Base-by-base conservation (phyloP, 2,797 vertebrate species). In the Diplodus puntazzo region DNA sequence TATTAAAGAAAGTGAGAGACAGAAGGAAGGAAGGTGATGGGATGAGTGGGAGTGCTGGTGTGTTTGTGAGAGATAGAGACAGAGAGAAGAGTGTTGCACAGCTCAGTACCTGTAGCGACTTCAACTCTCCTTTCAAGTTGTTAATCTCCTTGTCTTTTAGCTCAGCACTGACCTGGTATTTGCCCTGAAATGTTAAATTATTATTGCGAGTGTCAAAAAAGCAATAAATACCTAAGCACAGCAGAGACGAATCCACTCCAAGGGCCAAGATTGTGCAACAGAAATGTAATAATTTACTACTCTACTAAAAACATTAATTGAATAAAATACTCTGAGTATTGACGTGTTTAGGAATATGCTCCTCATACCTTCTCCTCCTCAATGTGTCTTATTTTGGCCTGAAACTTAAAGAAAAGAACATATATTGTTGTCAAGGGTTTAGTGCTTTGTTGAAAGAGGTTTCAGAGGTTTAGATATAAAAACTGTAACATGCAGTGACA, bases 101-200 rank as follows among this genome's bases (percentile, higher is more conserved):
- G 42, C 54, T 66, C 52, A 58, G 43, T 96, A 99, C 98, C 97
- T 99, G 97, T 55, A 98, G 92, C 5, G 86, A 77, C 95, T 97
- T 98, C 76, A 99, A 89, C 78, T 97, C 95, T 91, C 98, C 97
- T 82, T 97, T 98, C 77, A 99, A 89, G 85, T 94, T 97, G 90
- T 92, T 94, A 45, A 97, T 97, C 95, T 98, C 97, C 90, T 96
- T 98, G 90, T 97, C 97, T 92, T 98, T 98, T 88, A 97, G 90
- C 94, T 98, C 96, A 60, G 94, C 90, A 84, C 83, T 95, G 93
- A 97, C 92, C 64, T 97, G 96, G 80, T 95, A 95, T 90, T 95
- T 97, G 85, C 96, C 96, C 98, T 99, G 92, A 79, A 93, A 95
- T 90, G 34, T 88, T 86, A 86, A 85, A 89, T 88, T 77, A 61